phyloP scores from a whole-genome alignment of 2,888 invertebrate genomes.

The Melinopterus prodromus region DNA sequence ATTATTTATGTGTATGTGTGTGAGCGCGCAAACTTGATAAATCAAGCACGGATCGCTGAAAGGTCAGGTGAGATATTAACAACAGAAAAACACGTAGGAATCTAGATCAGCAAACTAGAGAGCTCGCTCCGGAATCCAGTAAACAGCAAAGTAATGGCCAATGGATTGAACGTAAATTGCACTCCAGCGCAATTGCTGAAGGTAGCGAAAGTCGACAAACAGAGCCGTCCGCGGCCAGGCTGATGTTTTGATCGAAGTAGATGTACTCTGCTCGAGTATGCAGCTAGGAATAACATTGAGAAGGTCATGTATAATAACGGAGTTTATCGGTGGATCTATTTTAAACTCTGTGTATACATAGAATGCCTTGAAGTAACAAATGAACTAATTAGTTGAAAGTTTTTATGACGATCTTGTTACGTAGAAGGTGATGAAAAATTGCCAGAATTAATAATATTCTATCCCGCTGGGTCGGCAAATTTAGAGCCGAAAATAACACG shows the following conservation, averaged over 20 bases:
- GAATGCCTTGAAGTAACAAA: neutral
- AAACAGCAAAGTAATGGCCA: conserved; percentile 4
- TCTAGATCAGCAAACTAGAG: neutral
- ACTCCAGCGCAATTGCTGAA: neutral
- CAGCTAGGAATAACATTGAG: neutral
- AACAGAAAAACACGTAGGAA: neutral
- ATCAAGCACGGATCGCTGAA: neutral
- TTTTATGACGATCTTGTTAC: neutral
- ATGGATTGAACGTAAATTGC: neutral
- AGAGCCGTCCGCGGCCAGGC: neutral
- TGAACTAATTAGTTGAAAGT: neutral
- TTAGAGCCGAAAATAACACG: neutral
- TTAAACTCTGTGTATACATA: neutral
- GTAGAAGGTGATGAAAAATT: neutral
- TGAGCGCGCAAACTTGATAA: neutral
- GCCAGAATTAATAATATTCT: neutral
- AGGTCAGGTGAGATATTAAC: neutral
- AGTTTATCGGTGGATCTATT: neutral
- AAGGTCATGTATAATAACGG: neutral
- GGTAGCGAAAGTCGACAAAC: neutral
- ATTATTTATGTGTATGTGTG: neutral
- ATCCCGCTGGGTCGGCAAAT: neutral
- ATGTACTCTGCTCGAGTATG: neutral
- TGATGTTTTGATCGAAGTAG: neutral
- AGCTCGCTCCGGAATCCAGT: neutral